Base-by-base conservation (phyloP, 2,888 invertebrate genomes). In the Caradrina clavipalpis region DNA sequence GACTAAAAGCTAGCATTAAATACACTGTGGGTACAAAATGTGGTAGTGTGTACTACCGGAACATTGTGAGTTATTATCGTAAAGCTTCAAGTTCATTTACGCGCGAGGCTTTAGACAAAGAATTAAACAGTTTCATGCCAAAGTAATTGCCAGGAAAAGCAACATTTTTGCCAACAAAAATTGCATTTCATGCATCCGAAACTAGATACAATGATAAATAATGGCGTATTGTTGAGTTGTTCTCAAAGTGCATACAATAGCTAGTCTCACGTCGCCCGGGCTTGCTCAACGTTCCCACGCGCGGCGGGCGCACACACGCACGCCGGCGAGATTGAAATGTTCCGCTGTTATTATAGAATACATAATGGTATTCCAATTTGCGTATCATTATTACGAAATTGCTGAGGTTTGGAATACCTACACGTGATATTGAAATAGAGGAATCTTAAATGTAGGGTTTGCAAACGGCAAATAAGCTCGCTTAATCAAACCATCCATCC, bases 171-270 rank as follows among this genome's bases (percentile, higher is more conserved):
- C 1, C 21, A 47, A 22, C 4, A 39, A 56, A 51, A 60, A 71
- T 49, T 42, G 45, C 53, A 54, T 70, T 55, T 55, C 58, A 55
- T 59, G 39, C 42, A 7, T 45, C 22, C 15, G 13, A 47, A 70
- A 72, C 50, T 39, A 39, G 47, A 63, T 60, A 60, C 50, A 69
- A 64, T 45, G 61, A 51, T 56, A 73, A 59, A 67, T 66, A 82
- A 60, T 70, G 26, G 49, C 13, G 51, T 61, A 77, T 82, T 81
- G 83, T 81, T 67, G 26, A 50, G 22, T 50, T 45, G 63, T 81
- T 82, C 77, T 53, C 80, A 74, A 76, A 70, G 59, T 59, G 63
- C 65, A 69, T 31, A 82, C 82, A 81, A 79, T 70, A 59, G 60
- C 55, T 75, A 57, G n/a, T 63, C 65, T 63, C 65, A 78, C 77